These are phyloP conservation scores for Zaprionus nigranus DNA, from an alignment of 1,140 invertebrate species.

Conservation along the genomic window DNA sequence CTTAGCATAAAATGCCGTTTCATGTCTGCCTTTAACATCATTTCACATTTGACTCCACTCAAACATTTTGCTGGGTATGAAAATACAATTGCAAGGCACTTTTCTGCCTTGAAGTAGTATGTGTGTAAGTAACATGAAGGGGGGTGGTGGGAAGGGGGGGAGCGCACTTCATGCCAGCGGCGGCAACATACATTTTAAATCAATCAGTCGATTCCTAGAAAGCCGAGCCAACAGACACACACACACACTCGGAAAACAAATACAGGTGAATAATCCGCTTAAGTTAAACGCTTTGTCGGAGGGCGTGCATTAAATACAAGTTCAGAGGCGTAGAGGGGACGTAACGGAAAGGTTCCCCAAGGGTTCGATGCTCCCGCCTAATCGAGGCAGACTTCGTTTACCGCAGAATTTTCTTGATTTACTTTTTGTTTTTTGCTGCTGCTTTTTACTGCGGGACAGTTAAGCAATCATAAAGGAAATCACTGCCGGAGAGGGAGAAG, in stretches of 20 bases:
- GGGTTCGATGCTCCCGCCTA: slow-evolving; percentile 1
- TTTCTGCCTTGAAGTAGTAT: neutral
- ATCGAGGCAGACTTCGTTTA: neutral
- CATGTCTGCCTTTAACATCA: neutral
- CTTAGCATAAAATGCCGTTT: neutral
- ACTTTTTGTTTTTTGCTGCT: neutral
- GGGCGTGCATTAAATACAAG: neutral
- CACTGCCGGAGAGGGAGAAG: neutral
- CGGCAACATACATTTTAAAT: slow-evolving; percentile 65
- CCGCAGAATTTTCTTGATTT: slow-evolving; percentile 1
- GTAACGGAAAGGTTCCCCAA: neutral
- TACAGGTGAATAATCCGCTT: slow-evolving; percentile 55
- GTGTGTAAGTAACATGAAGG: neutral
- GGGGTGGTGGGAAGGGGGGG: no score
- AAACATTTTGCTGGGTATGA: neutral
- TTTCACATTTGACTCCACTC: neutral
- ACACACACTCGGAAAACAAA: neutral
- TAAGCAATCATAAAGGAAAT: slow-evolving; percentile 2
- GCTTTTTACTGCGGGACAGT: neutral
- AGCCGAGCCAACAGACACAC: neutral
- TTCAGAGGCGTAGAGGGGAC: neutral
- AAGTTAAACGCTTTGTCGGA: slow-evolving; percentile 29
- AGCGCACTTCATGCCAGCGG: slow-evolving; percentile 1
- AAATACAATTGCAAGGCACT: slow-evolving; percentile 7
- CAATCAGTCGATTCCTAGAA: slow-evolving; percentile 57